These are phyloP conservation scores for Carassius gibelio DNA, from an alignment of 2,113 vertebrate genomes.

Conservation along the genomic window DNA sequence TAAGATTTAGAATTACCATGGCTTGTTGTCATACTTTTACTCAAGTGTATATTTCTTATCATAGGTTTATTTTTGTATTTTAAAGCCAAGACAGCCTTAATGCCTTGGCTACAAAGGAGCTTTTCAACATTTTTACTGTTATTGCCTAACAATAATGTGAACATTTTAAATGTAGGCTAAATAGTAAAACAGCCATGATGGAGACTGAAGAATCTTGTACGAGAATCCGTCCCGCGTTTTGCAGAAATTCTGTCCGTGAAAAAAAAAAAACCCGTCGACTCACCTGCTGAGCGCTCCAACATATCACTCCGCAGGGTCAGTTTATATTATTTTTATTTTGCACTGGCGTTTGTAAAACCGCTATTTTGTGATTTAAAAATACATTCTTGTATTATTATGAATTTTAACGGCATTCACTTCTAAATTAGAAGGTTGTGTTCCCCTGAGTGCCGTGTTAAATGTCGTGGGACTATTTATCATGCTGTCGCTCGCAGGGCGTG, in stretches of 20 bases:
- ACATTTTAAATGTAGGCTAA: not conserved
- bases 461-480: conserved; percentile 55
- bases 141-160: not conserved
- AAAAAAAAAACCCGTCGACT: conserved; percentile 57
- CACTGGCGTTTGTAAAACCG: not conserved
- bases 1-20: not conserved
- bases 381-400: not conserved
- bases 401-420: not conserved
- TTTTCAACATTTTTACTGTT: not conserved
- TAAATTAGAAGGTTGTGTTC: not conserved
- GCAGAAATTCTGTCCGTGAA: conserved; percentile 9
- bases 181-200: not conserved
- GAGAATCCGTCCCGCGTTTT: conserved; percentile 14
- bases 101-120: not conserved
- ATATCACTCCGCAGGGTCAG: conserved; percentile 81
- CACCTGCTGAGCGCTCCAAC: conserved; percentile 78
- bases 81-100: not conserved
- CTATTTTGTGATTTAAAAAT: not conserved
- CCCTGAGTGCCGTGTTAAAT: conserved; percentile 12
- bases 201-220: not conserved
- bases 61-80: not conserved
- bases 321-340: conserved; percentile 52
- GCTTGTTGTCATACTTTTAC: too few species aligned
- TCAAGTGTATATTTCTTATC: too few species aligned
- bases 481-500: conserved; percentile 48